A percentile compares a stretch with the other conserved stretches of the same genome.
Evolutionary conservation across 2,888 invertebrate genomes (phyloP).

Genomic region (Acleris literana): DNA sequence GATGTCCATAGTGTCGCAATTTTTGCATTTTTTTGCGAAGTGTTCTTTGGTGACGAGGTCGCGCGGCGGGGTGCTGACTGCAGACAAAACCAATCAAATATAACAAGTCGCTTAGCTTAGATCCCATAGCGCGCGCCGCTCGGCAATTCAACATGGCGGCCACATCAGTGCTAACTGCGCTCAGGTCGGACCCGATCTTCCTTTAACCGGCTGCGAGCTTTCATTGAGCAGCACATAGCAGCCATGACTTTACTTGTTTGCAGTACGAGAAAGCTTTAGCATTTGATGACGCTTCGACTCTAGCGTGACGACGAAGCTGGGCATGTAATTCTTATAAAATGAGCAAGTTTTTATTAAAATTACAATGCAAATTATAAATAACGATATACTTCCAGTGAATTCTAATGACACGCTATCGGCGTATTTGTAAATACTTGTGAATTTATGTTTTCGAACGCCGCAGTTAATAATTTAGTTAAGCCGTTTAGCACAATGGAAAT

Average conservation of each 20-base stretch:
- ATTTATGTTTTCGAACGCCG: conserved; percentile 14
- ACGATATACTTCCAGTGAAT: conserved; percentile 7
- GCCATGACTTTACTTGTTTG: conserved; percentile 1
- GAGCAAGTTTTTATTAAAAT: not conserved
- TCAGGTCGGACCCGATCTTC: not conserved
- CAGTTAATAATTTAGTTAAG: conserved; percentile 26
- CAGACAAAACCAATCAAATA: conserved; percentile 46
- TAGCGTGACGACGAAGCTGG: conserved; percentile 13
- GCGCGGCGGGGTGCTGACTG: conserved; percentile 47
- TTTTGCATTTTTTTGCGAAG: conserved; percentile 55
- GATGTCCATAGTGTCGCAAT: conserved; percentile 52
- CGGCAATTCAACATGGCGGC: conserved; percentile 18
- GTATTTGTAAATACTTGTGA: not conserved
- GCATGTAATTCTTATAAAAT: conserved; percentile 5
- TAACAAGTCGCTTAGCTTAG: conserved; percentile 46
- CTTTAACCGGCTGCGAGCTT: conserved; percentile 11
- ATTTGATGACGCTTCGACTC: not conserved
- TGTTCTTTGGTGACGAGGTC: conserved; percentile 41
- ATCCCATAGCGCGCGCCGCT: conserved; percentile 21
- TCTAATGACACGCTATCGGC: not conserved
- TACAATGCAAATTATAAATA: not conserved
- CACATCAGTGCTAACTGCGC: conserved; percentile 12
- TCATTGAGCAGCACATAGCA: not conserved
- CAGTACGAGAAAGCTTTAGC: conserved; percentile 22
- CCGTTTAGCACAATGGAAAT: conserved; percentile 26